Evolutionary conservation across 2,797 vertebrate species (phyloP), one percentile per base, ranked within the genome.

Genomic region (Sus cebifrons): DNA sequence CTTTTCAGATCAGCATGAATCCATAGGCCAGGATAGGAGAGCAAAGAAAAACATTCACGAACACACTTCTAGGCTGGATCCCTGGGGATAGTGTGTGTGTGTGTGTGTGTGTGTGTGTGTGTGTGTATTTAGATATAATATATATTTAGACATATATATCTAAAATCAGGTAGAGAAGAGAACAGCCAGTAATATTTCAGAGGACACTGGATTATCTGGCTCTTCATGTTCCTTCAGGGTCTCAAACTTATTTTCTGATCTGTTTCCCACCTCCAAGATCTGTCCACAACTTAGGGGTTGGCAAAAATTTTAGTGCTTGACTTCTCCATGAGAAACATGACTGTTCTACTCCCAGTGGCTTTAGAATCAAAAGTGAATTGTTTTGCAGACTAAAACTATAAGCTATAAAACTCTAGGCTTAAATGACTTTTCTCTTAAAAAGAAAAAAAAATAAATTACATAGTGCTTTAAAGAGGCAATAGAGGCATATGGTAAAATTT

Each of bases 341-440:
- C 1, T 73, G 58, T 32, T 23, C 8, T 52, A 52, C 16, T 70
- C 10, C 32, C 21, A 17, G 14, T 32, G 23, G 4, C 23, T 20
- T n/a, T 64, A 6, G 14, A 25, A 36, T 70, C 32, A 79, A 79
- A 64, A 68, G 15, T 64, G 21, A 65, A 65, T 52, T 91, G 62
- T 49, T 86, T 58, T 64, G 21, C 49, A 75, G 29, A 52, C 20
- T 70, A 88, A 86, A 20, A 77, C 29, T 70, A 54, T 6, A 68
- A 56, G 11, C n/a, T 90, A 25, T 40, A 68, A 68, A 20, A 79
- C 27, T 74, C 20, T 23, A 65, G 56, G 21, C 9, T 86, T 54
- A 83, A 18, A 20, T 78, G 32, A 86, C 6, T 62, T 73, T 92
- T 95, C 44, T 82, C 54, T 92, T 71, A 73, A 83, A 71, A 78